Percentiles rank a stretch among this genome's conserved stretches.
These are phyloP conservation scores for Papilio glaucus DNA, from an alignment of 1,140 invertebrate genomes.

Conservation along the genomic window DNA sequence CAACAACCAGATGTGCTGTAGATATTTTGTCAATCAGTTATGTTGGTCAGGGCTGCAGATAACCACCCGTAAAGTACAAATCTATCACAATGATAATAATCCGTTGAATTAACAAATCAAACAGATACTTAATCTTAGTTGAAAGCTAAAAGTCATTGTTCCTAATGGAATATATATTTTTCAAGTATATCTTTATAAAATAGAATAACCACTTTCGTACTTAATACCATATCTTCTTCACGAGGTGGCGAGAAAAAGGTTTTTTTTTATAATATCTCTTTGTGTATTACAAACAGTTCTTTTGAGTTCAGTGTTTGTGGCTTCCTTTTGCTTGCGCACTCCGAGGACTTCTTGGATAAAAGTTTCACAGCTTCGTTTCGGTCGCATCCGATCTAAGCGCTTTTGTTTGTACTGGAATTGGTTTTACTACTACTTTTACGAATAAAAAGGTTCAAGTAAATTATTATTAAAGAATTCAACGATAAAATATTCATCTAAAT, in stretches of 20 bases:
- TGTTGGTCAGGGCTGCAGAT: no score
- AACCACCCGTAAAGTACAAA: no score
- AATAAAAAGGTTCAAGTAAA: neutral
- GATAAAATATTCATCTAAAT: no score
- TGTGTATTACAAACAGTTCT: constrained; percentile 11
- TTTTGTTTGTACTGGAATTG: constrained; percentile 14
- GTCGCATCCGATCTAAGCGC: constrained; percentile 23
- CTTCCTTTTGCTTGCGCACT: constrained; percentile 26
- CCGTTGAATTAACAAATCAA: no score
- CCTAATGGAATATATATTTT: neutral
- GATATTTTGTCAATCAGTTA: no score
- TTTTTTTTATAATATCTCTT: constrained; percentile 22
- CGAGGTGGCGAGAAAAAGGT: neutral
- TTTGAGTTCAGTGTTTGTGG: constrained; percentile 6
- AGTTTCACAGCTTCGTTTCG: constrained; percentile 26
- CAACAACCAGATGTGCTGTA: no score
- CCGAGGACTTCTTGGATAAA: constrained; percentile 22
- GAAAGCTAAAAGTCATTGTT: no score
- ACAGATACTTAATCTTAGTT: no score
- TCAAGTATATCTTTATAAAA: neutral
- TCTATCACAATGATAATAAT: no score
- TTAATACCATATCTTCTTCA: neutral
- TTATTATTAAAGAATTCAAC: neutral
- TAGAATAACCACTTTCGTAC: neutral
- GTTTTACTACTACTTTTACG: neutral